Conservation (phyloP, 2,113 vertebrate species). For the Corapipo altera region DNA sequence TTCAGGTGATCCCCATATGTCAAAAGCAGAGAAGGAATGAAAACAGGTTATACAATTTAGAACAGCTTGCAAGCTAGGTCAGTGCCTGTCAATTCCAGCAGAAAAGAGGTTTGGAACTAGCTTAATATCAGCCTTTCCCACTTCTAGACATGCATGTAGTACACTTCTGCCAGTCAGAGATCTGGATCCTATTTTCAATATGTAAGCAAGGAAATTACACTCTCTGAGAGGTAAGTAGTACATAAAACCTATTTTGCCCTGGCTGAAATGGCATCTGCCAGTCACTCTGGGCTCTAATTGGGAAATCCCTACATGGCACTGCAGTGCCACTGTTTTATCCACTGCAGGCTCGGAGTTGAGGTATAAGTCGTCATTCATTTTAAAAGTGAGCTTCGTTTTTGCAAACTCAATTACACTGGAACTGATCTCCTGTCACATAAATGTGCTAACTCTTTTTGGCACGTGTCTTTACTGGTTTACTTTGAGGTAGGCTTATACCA, state of each 20-base stretch:
- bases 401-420: not conserved
- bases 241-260: not conserved
- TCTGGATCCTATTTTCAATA: conserved; percentile 14
- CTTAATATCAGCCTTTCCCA: not conserved
- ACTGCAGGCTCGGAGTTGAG: not conserved
- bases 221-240: not conserved
- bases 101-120: not conserved
- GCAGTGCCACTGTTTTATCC: not conserved
- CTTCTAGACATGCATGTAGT: not conserved
- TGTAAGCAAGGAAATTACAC: not conserved
- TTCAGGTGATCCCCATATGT: not conserved
- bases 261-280: not conserved
- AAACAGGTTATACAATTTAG: not conserved
- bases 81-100: not conserved
- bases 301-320: not conserved
- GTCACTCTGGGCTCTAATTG: not conserved
- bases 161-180: not conserved
- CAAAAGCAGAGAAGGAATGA: not conserved
- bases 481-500: not conserved
- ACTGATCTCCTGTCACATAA: not conserved
- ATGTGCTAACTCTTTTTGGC: not conserved
- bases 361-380: not conserved
- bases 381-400: not conserved
- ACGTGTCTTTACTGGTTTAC: not conserved
- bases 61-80: not conserved